Evolutionary conservation across 2,113 vertebrate genomes (phyloP).

Genomic region (Antechinus stuartii): DNA sequence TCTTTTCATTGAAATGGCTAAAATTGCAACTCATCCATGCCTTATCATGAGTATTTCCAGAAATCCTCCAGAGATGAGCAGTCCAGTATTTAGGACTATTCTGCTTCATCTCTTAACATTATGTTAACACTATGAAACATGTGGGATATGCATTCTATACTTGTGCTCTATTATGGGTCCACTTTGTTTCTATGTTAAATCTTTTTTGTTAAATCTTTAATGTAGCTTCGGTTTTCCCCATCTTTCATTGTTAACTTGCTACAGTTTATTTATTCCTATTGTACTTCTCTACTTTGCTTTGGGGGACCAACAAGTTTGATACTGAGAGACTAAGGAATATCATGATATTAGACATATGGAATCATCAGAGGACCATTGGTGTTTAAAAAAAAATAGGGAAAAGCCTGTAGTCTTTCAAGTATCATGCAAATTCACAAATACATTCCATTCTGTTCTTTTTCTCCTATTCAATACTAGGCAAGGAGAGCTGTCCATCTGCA

Average conservation of each 20-base stretch:
- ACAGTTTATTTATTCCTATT: too few relatives aligned
- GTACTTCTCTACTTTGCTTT: not conserved
- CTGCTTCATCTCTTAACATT: not conserved
- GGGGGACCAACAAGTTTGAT: not conserved
- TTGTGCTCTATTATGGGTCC: not conserved
- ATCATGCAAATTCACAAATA: not conserved
- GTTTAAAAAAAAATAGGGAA: not conserved
- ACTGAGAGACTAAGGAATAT: not conserved
- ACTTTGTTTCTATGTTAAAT: too few relatives aligned
- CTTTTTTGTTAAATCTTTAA: too few relatives aligned
- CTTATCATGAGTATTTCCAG: not conserved
- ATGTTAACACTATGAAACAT: not conserved
- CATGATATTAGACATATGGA: not conserved
- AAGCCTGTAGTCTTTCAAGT: not conserved
- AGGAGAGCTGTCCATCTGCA: not conserved
- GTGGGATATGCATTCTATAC: not conserved
- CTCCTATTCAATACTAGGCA: not conserved
- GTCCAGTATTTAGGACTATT: not conserved
- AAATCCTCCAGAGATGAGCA: not conserved
- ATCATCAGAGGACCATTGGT: not conserved
- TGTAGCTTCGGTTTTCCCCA: not conserved
- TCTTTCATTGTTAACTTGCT: not conserved
- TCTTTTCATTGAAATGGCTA: not conserved
- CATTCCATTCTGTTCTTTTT: not conserved
- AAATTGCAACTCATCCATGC: not conserved